These are phyloP conservation scores for Sebastes melanostomus DNA, from an alignment of 2,797 vertebrate species.

Conservation along the genomic window DNA sequence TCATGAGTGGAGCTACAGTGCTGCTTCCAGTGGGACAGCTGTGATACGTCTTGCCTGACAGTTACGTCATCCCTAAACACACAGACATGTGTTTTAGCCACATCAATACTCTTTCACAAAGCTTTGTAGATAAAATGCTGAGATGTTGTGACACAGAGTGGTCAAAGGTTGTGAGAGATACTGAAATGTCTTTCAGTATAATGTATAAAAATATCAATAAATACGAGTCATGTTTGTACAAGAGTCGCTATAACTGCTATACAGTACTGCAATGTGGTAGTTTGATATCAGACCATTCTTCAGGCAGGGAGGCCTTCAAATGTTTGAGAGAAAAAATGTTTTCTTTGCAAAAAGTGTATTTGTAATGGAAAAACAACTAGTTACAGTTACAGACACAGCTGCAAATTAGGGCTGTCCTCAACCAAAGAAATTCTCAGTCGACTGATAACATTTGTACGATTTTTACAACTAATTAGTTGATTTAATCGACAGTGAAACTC, in stretches of 20 bases:
- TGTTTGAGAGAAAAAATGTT: too few relatives aligned
- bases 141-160: neutral
- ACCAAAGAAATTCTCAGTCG: too few relatives aligned
- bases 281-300: neutral
- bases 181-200: neutral
- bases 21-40: conserved; percentile 15
- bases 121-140: neutral
- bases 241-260: neutral
- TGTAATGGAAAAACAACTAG: neutral
- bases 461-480: too few relatives aligned
- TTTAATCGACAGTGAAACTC: too few relatives aligned
- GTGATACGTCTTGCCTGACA: conserved; percentile 10
- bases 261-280: neutral
- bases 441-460: rapidly evolving
- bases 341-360: neutral
- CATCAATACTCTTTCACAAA: neutral
- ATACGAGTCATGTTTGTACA: neutral
- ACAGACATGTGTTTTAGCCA: neutral
- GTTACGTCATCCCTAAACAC: conserved; percentile 19
- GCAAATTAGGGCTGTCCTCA: neutral
- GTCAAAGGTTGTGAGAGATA: neutral
- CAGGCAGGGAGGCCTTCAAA: neutral
- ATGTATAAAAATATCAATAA: neutral
- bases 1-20: neutral
- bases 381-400: neutral